Conservation (phyloP, 2,888 invertebrate genomes). For the Dilophus febrilis region DNA sequence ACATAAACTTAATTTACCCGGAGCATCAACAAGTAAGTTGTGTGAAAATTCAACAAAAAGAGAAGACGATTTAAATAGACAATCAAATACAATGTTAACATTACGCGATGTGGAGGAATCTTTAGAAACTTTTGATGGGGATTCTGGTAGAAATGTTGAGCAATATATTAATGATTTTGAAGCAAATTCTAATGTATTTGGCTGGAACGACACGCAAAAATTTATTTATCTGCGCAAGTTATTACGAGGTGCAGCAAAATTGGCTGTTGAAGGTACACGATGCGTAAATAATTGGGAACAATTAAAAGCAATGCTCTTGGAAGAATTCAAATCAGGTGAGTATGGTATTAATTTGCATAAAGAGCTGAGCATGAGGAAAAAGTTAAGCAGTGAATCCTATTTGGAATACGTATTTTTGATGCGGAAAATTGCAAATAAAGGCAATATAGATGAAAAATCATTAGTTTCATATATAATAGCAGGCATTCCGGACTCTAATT, state of each 20-base stretch:
- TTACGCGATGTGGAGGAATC: no score
- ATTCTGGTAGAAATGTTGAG: no score
- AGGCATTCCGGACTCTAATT: constrained; percentile 6
- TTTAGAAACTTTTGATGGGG: no score
- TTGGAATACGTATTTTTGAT: constrained; percentile 8
- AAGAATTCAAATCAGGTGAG: constrained; percentile 3
- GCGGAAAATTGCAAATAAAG: constrained; percentile 8
- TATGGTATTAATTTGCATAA: constrained; percentile 6
- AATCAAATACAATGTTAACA: no score
- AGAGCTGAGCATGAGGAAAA: constrained; percentile 3
- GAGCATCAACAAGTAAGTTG: no score
- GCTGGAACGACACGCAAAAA: constrained; percentile 7
- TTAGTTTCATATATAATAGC: constrained; percentile 6
- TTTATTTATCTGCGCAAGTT: constrained; percentile 7
- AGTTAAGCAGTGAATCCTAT: constrained; percentile 4
- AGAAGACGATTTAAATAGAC: no score
- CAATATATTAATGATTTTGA: no score
- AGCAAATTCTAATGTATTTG: neutral
- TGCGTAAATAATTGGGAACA: constrained; percentile 3
- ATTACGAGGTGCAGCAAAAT: constrained; percentile 5
- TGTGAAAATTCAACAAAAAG: no score
- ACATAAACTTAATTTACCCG: no score
- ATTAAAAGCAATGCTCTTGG: constrained; percentile 3
- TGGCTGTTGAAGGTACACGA: constrained; percentile 2
- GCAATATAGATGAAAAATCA: constrained; percentile 6